Evolutionary conservation across 2,113 vertebrate genomes (phyloP).

Genomic region (Microcebus lehilahytsara): DNA sequence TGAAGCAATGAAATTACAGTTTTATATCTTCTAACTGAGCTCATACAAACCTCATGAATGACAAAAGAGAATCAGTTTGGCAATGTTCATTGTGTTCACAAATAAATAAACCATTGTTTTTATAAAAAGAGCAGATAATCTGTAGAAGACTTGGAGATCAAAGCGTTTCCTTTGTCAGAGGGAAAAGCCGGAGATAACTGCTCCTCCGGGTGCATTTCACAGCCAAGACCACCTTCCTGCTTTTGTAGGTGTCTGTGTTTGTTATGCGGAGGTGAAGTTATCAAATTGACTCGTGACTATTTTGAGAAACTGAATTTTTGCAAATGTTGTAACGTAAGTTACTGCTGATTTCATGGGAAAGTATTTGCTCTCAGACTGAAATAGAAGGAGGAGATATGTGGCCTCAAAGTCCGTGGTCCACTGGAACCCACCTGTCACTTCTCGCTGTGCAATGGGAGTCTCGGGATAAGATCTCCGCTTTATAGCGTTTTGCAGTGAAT

Average conservation of each 20-base stretch:
- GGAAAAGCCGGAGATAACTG: background rate
- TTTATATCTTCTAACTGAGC: background rate
- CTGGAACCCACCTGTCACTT: rapidly evolving
- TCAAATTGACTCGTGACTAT: background rate
- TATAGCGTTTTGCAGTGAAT: background rate
- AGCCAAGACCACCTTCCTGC: rapidly evolving
- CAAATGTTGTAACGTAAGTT: rapidly evolving
- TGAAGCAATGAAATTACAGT: background rate
- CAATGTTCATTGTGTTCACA: background rate
- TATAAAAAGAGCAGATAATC: background rate
- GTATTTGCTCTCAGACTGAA: background rate
- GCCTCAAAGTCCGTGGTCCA: too few species aligned
- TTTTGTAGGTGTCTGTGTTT: background rate
- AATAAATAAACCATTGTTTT: background rate
- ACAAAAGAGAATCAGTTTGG: too few species aligned
- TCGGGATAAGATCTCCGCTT: background rate
- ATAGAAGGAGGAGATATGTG: rapidly evolving
- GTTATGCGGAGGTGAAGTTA: background rate
- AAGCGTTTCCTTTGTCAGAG: background rate
- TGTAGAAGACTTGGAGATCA: rapidly evolving
- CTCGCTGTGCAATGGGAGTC: background rate
- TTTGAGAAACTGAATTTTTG: background rate
- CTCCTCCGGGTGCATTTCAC: rapidly evolving
- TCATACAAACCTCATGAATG: background rate
- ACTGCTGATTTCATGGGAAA: background rate